Evolutionary conservation across 1,140 invertebrate genomes (phyloP).

Genomic region (Anthonomus grandis): DNA sequence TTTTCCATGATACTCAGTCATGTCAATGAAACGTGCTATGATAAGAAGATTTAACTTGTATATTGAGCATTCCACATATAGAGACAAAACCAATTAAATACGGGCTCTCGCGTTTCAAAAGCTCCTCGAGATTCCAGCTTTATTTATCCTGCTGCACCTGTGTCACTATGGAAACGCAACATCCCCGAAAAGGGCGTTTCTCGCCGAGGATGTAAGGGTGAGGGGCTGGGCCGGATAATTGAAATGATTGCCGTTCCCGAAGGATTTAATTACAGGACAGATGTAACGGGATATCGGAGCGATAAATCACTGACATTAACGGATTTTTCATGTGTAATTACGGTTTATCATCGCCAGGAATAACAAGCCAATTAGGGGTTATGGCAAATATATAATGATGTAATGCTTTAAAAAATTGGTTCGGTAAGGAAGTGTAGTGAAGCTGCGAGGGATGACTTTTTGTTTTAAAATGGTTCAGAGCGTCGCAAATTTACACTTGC

Average conservation of each 20-base stretch:
- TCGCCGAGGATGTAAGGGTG: slow-evolving; percentile 2
- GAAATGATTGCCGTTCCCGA: slow-evolving; percentile 44
- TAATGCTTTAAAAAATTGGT: no score
- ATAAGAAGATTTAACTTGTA: no score
- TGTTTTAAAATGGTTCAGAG: no score
- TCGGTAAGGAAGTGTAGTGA: no score
- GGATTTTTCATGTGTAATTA: slow-evolving; percentile 42
- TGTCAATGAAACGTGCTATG: no score
- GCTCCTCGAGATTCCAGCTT: slow-evolving; percentile 6
- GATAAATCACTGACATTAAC: slow-evolving; percentile 40
- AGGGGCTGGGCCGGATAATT: slow-evolving; percentile 33
- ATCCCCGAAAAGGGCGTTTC: slow-evolving; percentile 21
- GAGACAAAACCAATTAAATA: no score
- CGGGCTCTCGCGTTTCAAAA: no score
- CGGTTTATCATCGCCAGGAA: slow-evolving; percentile 29
- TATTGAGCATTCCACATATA: no score
- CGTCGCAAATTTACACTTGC: no score
- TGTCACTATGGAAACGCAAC: slow-evolving; percentile 19
- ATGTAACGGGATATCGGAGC: slow-evolving; percentile 37
- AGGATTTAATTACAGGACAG: slow-evolving; percentile 46
- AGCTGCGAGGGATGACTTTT: no score
- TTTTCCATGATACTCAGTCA: no score
- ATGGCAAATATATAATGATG: no score
- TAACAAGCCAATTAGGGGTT: slow-evolving; percentile 31
- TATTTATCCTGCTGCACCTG: slow-evolving; percentile 27